A percentile compares a stretch with the other conserved stretches of the same genome.
Conservation (phyloP, 1,140 invertebrate species). For the Marisa cornuarietis region DNA sequence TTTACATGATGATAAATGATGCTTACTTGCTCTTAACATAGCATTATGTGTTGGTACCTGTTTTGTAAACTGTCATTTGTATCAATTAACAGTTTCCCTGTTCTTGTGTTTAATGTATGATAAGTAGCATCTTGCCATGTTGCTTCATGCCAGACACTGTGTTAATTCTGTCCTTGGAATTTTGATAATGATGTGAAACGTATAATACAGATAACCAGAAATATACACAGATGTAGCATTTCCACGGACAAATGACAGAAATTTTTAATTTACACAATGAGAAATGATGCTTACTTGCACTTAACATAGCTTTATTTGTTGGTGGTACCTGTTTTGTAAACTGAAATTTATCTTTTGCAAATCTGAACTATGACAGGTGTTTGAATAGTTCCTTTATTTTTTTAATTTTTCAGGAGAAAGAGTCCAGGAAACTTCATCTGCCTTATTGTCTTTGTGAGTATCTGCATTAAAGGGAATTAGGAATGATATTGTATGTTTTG, state of each 20-base stretch:
- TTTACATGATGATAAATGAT: too few relatives aligned
- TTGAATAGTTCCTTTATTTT: constrained; percentile 28
- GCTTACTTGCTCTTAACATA: too few relatives aligned
- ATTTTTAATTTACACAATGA: background rate
- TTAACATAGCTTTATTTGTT: background rate
- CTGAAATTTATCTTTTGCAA: background rate
- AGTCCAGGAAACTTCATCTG: constrained; percentile 69
- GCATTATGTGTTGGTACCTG: too few relatives aligned
- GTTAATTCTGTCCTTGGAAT: background rate
- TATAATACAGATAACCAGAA: background rate
- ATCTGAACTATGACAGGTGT: background rate
- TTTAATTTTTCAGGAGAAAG: constrained; percentile 64
- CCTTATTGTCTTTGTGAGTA: constrained; percentile 69
- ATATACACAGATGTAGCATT: background rate
- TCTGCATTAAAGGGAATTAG: background rate
- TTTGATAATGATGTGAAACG: background rate
- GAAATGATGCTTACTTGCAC: background rate
- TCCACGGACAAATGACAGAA: too few relatives aligned
- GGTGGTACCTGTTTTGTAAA: background rate
- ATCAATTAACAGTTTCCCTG: too few relatives aligned
- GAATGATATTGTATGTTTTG: background rate
- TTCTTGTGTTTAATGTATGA: constrained; percentile 84
- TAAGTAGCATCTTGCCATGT: constrained; percentile 78
- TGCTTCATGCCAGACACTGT: constrained; percentile 69
- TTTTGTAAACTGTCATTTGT: too few relatives aligned